A percentile compares a stretch with the other conserved stretches of the same genome.
Conservation (phyloP, 1,140 invertebrate species). For the Diuraphis noxia region DNA sequence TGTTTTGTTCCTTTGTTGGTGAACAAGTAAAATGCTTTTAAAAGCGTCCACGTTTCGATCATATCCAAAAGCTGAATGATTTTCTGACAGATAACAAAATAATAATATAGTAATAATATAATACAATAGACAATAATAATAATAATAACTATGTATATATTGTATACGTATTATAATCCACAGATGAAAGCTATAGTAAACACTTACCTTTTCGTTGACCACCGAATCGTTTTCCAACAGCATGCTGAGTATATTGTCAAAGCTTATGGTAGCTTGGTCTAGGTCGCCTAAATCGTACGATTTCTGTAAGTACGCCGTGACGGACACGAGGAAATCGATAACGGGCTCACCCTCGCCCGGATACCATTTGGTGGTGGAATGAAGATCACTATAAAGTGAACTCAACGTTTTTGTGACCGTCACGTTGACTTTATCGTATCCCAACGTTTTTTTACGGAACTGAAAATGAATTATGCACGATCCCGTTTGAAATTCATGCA, state of each 20-base stretch:
- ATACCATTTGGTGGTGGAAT: background rate
- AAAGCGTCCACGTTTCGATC: slow-evolving; percentile 29
- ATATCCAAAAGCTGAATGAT: slow-evolving; percentile 27
- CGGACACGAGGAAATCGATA: slow-evolving; percentile 40
- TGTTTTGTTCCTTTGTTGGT: slow-evolving; percentile 24
- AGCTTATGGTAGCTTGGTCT: slow-evolving; percentile 1
- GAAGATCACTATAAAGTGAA: background rate
- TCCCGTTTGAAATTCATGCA: background rate
- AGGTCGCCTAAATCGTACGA: slow-evolving; percentile 35
- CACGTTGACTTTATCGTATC: slow-evolving; percentile 39
- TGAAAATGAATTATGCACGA: background rate
- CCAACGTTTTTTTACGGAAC: slow-evolving; percentile 46
- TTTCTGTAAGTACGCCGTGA: slow-evolving; percentile 32
- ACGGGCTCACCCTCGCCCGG: slow-evolving; percentile 47
- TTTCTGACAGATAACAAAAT: slow-evolving; percentile 4
- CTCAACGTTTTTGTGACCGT: slow-evolving; percentile 50
- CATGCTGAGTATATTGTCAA: slow-evolving; percentile 40
- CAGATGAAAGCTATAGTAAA: background rate
- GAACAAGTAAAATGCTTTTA: slow-evolving; percentile 37
- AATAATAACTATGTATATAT: no score
- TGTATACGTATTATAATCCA: background rate
- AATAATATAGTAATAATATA: no score
- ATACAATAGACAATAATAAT: background rate
- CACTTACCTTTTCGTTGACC: slow-evolving; percentile 23
- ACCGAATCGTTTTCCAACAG: slow-evolving; percentile 45